Evolutionary conservation across 2,888 invertebrate species (phyloP), one percentile per base, ranked within the genome.

Genomic region (Nebria salina): DNA sequence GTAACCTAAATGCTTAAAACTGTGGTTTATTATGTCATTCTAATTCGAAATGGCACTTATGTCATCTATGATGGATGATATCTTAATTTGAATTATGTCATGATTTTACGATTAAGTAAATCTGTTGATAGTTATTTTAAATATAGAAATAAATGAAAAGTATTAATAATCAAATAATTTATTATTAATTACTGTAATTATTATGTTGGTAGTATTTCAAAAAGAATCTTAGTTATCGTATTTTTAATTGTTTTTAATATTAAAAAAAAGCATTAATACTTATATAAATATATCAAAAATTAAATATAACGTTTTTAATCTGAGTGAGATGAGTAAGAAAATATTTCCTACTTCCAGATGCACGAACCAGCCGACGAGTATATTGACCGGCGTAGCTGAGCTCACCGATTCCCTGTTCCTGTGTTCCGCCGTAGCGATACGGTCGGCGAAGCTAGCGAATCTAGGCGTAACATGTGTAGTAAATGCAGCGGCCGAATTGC

Each of bases 401-500:
- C 91, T 97, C 83, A 94, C 94, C 1, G 92, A 94, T 76, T 91
- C 92, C 41, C 90, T 97, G 26, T 95, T 93, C 87, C 91, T 97
- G 65, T 94, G 95, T 85, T 96, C 96, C 13, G 96, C 96, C 0
- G 93, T 94, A 75, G 94, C 94, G 0, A 90, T 94, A 25, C 91
- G 93, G 75, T 93, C 93, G 1, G 92, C 93, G 2, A 92, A 93
- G 74, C 90, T 97, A 64, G 91, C 92, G 83, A 91, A 91, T 1
- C 89, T 94, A 54, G 92, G 92, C 72, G 93, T 97, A 76, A 94
- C 94, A 1, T 93, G 95, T 85, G 93, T 97, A 65, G 93, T 97
- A 77, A 96, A 95, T 87, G 94, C 94, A 25, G 96, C 97, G 0
- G 93, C 95, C 0, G 97, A 97, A 87, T 91, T 97, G 72, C 96